Conservation (phyloP, 2,888 invertebrate genomes). For the Stramonita haemastoma region DNA sequence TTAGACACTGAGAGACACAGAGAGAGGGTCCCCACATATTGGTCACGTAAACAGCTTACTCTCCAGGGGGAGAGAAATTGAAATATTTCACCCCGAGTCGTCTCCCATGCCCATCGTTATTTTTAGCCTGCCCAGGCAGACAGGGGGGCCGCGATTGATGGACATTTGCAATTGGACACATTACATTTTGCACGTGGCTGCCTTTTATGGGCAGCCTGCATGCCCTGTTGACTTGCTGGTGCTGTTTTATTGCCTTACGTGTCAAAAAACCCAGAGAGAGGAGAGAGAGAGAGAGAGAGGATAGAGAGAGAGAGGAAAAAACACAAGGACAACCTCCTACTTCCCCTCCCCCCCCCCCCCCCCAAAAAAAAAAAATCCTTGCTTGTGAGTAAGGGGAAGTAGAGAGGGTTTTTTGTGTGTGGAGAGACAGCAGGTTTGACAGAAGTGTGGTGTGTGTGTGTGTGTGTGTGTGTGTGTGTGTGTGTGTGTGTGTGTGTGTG, state of each 20-base stretch:
- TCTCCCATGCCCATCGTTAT: constrained; percentile 26
- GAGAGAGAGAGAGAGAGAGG: background rate
- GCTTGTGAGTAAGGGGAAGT: no score
- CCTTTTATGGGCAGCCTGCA: constrained; percentile 35
- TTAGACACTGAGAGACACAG: background rate
- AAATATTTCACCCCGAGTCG: constrained; percentile 22
- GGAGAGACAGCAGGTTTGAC: background rate
- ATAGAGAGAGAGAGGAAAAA: background rate
- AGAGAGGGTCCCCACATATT: background rate
- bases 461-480: no score
- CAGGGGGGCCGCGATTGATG: constrained; percentile 25
- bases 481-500: no score
- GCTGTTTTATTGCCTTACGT: constrained; percentile 31
- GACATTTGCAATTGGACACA: constrained; percentile 38
- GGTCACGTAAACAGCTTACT: constrained; percentile 36
- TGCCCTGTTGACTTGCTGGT: constrained; percentile 23
- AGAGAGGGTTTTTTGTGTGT: no score
- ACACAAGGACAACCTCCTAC: no score
- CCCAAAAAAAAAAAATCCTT: no score
- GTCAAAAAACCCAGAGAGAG: background rate
- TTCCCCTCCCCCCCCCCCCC: no score
- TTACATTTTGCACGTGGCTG: constrained; percentile 32
- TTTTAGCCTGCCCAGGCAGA: constrained; percentile 25
- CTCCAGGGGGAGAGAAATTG: constrained; percentile 30
- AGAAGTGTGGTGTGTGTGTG: no score